Conservation (phyloP, 2,888 invertebrate species). For the Spialia ferax region DNA sequence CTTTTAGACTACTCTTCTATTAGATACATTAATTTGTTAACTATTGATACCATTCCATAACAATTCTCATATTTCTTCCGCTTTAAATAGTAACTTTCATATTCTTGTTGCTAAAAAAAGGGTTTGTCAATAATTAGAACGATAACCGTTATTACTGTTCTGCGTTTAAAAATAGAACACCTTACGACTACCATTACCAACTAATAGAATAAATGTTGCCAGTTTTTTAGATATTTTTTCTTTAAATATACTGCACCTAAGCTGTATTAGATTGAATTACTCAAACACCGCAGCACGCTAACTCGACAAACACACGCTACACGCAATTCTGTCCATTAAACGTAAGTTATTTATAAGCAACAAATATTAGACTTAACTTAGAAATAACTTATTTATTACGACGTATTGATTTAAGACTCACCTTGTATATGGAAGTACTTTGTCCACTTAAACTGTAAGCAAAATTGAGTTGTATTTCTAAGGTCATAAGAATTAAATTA, state of each 20-base stretch:
- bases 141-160: neutral
- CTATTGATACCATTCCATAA: slow-evolving; percentile 10
- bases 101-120: neutral
- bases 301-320: slow-evolving; percentile 72
- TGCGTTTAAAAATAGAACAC: neutral
- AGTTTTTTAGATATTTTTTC: slow-evolving; percentile 22
- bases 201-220: slow-evolving; percentile 27
- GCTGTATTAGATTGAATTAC: slow-evolving; percentile 14
- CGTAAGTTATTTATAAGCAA: slow-evolving; percentile 68
- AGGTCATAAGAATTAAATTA: neutral
- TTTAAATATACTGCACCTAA: slow-evolving; percentile 29
- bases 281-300: slow-evolving; percentile 59
- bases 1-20: slow-evolving; percentile 33
- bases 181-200: neutral
- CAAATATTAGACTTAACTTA: slow-evolving; percentile 61
- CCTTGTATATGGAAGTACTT: slow-evolving; percentile 72
- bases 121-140: neutral
- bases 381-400: slow-evolving; percentile 58
- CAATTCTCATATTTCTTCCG: neutral
- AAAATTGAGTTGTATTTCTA: slow-evolving; percentile 35
- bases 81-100: neutral
- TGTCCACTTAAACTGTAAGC: slow-evolving; percentile 66
- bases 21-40: slow-evolving; percentile 31
- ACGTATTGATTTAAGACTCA: slow-evolving; percentile 61
- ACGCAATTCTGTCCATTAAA: slow-evolving; percentile 85